Base-by-base conservation (phyloP, 1,140 invertebrate genomes). In the Orussus abietinus region DNA sequence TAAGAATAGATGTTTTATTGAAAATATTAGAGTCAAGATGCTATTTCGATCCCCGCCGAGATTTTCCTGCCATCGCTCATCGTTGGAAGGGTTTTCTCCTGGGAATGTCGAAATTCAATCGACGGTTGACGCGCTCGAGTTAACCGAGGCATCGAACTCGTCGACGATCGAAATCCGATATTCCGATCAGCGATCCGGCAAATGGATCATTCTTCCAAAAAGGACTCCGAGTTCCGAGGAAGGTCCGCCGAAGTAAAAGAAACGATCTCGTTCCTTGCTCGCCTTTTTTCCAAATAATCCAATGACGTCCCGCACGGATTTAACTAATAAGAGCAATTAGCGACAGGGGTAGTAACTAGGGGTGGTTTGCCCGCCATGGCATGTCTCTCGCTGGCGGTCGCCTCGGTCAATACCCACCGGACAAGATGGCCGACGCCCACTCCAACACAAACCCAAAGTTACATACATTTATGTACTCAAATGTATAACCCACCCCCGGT, bases 391-490 rank as follows among this genome's bases (percentile, higher is more conserved):
- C 58, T 61, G 64, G 67, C 62, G 67, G 67, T 70, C 64, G 67
- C 62, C 59, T 69, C 69, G 71, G 71, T 74, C 71, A 74, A 74
- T 74, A 74, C 69, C 68, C 67, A 74, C 71, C 69, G 71, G 71
- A 74, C 71, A 74, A 74, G 69, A 74, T 74, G 71, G 71, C 71
- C 69, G 71, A 70, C 71, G 69, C 69, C 67, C 69, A 72, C 66
- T 67, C 66, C 56, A 69, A 72, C 71, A 68, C 69, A 63, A 65
- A 62, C 68, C 63, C 65, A 63, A 69, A 71, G 69, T 74, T 70
- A 72, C 69, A 69, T 72, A 72, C 69, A 72, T 74, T 74, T 72
- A 72, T 72, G 69, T 72, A 71, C 69, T 71, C 63, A 72, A 70
- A 72, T 72, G 66, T 70, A 71, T 72, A 72, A 70, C 65, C 62